These are phyloP conservation scores for Syrrhaptes paradoxus DNA, from an alignment of 2,113 vertebrate species.

Conservation along the genomic window DNA sequence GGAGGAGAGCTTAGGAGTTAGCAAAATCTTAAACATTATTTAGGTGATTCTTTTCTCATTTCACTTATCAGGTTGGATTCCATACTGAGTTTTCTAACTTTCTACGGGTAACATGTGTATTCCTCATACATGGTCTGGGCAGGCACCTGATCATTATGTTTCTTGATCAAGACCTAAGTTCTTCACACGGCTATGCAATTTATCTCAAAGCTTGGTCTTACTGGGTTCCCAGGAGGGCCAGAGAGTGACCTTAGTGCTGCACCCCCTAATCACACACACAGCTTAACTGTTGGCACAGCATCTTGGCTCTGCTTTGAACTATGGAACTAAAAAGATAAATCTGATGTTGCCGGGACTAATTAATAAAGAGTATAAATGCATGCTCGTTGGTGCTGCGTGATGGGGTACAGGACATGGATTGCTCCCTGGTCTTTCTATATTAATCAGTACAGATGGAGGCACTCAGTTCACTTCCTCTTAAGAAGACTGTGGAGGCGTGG, in stretches of 20 bases:
- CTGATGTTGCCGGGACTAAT: background rate
- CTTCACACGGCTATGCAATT: background rate
- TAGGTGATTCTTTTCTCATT: background rate
- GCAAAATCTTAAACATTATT: background rate
- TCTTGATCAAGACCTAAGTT: background rate
- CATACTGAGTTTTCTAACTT: background rate
- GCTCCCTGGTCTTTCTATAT: background rate
- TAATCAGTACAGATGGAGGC: background rate
- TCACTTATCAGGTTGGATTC: background rate
- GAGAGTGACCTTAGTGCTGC: background rate
- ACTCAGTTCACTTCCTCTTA: background rate
- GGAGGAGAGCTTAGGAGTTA: too few species aligned
- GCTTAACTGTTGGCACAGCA: background rate
- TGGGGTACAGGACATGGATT: background rate
- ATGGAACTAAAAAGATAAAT: background rate
- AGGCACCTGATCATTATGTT: background rate
- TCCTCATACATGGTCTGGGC: background rate
- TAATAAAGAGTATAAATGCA: background rate
- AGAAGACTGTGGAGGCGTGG: background rate
- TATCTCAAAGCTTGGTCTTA: background rate
- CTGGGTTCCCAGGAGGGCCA: background rate
- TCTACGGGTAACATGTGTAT: accelerated
- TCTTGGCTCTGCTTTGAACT: background rate
- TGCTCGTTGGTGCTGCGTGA: background rate
- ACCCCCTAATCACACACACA: background rate